These are phyloP conservation scores for Gallinago nigripennis DNA, from an alignment of 2,797 vertebrate species.

Conservation along the genomic window DNA sequence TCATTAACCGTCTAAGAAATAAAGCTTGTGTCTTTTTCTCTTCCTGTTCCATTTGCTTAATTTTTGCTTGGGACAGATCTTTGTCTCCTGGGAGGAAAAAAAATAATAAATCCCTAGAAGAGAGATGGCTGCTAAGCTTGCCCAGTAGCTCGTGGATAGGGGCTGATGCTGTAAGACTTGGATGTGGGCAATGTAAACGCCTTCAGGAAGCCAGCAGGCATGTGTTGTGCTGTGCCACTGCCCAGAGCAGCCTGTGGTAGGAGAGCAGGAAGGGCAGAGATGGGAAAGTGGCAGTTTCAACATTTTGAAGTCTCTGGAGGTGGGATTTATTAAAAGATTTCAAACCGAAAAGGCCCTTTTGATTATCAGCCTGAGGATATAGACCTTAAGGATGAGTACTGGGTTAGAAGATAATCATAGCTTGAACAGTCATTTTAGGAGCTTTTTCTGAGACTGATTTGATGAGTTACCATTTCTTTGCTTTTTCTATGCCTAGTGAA, in stretches of 20 bases:
- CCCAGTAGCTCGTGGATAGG: neutral
- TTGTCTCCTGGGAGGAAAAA: neutral
- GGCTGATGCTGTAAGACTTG: neutral
- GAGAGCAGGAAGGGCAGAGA: neutral
- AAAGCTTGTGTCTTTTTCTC: neutral
- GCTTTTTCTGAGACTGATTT: neutral
- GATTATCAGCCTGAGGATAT: neutral
- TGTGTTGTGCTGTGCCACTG: neutral
- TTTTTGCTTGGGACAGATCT: conserved; percentile 19
- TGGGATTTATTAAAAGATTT: neutral
- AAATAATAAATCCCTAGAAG: neutral
- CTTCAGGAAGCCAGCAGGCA: neutral
- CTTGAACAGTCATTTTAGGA: neutral
- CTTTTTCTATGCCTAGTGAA: neutral
- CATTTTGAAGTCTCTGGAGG: neutral
- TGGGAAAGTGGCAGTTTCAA: neutral
- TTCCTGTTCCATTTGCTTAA: neutral
- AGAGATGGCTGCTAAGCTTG: neutral
- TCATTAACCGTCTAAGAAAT: conserved; percentile 29
- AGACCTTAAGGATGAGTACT: neutral
- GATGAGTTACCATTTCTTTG: neutral
- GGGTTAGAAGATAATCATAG: neutral
- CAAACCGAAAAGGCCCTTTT: neutral
- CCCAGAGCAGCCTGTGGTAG: neutral
- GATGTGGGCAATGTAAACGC: neutral